Percentiles rank a stretch among this genome's conserved stretches.
Conservation (phyloP, 2,888 invertebrate genomes). For the Opisthograptis luteolata region DNA sequence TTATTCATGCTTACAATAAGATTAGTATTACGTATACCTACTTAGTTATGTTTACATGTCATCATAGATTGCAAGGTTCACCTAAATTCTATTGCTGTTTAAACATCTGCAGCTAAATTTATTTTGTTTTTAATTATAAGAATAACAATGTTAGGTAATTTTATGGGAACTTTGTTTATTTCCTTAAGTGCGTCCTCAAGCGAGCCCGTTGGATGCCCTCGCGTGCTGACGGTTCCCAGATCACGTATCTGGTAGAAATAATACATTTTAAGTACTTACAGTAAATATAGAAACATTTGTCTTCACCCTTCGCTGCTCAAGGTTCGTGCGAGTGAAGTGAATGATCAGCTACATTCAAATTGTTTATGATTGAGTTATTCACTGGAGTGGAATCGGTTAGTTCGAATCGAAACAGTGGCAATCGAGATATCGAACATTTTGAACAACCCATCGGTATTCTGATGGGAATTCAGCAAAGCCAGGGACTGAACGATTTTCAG, state of each 20-base stretch:
- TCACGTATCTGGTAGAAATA: slow-evolving; percentile 26
- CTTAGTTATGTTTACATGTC: slow-evolving; percentile 14
- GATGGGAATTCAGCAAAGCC: slow-evolving; percentile 22
- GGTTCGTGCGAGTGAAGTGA: neutral
- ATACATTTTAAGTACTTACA: slow-evolving; percentile 13
- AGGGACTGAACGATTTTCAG: slow-evolving; percentile 3
- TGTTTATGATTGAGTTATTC: slow-evolving; percentile 30
- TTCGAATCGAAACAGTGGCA: slow-evolving; percentile 20
- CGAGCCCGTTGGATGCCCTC: slow-evolving; percentile 15
- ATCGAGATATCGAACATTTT: slow-evolving; percentile 21
- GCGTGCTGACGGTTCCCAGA: slow-evolving; percentile 16
- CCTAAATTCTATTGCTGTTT: slow-evolving; percentile 12
- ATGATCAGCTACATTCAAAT: slow-evolving; percentile 18
- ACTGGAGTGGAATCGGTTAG: slow-evolving; percentile 22
- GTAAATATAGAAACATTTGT: slow-evolving; percentile 21
- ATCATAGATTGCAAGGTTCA: slow-evolving; percentile 12
- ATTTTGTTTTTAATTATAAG: slow-evolving; percentile 13
- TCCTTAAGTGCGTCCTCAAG: slow-evolving; percentile 5
- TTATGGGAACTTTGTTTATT: slow-evolving; percentile 14
- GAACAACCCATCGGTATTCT: slow-evolving; percentile 14
- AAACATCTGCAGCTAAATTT: slow-evolving; percentile 8
- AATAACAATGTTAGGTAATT: too few species aligned
- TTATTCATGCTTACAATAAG: too few species aligned
- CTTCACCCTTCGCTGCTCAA: slow-evolving; percentile 18
- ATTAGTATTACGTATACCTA: neutral